phyloP scores from a whole-genome alignment of 2,888 invertebrate species.

The Timandra comae region DNA sequence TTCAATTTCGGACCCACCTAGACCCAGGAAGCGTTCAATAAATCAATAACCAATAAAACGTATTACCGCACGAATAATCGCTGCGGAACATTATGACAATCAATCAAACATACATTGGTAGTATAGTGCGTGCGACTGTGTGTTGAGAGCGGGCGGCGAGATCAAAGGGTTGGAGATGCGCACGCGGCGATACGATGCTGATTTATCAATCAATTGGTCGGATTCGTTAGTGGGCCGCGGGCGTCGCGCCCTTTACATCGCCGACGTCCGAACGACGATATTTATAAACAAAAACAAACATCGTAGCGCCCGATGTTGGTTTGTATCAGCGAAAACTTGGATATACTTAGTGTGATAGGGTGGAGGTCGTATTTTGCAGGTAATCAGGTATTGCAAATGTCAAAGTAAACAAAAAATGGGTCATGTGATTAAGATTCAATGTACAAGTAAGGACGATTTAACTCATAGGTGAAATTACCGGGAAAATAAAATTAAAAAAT shows the following conservation, averaged over 20 bases:
- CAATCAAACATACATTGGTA: conserved; percentile 4
- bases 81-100: conserved; percentile 3
- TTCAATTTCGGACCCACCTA: not conserved
- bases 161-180: conserved; percentile 15
- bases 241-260: conserved; percentile 12
- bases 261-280: conserved; percentile 1
- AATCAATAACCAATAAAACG: conserved; percentile 1
- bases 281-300: conserved; percentile 1
- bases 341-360: no score
- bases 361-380: no score
- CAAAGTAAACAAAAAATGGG: no score
- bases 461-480: no score
- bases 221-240: conserved; percentile 36
- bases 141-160: conserved; percentile 15
- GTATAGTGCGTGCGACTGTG: not conserved
- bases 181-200: conserved; percentile 26
- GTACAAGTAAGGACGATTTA: no score
- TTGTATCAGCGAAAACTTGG: not conserved
- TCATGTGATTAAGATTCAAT: no score
- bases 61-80: not conserved
- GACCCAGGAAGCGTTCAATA: not conserved
- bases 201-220: conserved; percentile 42
- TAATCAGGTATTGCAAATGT: no score
- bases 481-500: no score
- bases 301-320: not conserved